Base-by-base conservation (phyloP, 1,140 invertebrate genomes). In the Lycorma delicatula region DNA sequence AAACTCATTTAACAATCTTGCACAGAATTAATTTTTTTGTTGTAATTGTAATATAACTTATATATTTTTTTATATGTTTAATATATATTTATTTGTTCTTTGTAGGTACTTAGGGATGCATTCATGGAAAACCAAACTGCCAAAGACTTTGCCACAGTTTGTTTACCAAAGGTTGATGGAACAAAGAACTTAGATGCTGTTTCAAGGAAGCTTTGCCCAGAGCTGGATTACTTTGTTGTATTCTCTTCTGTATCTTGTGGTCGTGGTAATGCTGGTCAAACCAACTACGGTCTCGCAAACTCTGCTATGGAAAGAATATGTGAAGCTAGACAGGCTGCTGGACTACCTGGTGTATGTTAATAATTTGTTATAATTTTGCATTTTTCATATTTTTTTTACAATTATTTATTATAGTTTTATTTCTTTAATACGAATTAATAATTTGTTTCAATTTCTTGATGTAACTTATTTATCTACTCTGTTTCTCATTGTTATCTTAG, bases 231-330 rank as follows among this genome's bases (percentile, higher is more conserved):
- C 73, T 98, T 97, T 69, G 87, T 94, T 7, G 87, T 83, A 12
- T 98, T 98, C 75, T 98, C 95, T 12, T 95, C 91, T 20, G 85
- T 98, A 18, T 89, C 89, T 13, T 94, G 93, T 72, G 95, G 94
- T 7, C 82, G 92, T 54, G 96, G 96, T 56, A 98, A 98, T 73
- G 80, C 85, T 56, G 95, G 95, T 1, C 95, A 98, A 74, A 81
- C 85, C 20, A 98, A 98, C 75, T 98, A 98, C 69, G 95, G 93
- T 52, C 79, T 91, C 61, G 93, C 95, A 23, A 98, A 98, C 74
- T 96, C 93, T 0, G 85, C 86, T 4, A 98, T 97, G 93, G 96
- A 98, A 74, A 81, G 94, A 52, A 85, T 98, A 34, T 86, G 88
- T 64, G 94, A 98, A 74, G 77, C 83, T 50, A 79, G 96, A 57